Evolutionary conservation across 2,888 invertebrate genomes (phyloP), one percentile per base, ranked within the genome.

Genomic region (Synergus japonicus): DNA sequence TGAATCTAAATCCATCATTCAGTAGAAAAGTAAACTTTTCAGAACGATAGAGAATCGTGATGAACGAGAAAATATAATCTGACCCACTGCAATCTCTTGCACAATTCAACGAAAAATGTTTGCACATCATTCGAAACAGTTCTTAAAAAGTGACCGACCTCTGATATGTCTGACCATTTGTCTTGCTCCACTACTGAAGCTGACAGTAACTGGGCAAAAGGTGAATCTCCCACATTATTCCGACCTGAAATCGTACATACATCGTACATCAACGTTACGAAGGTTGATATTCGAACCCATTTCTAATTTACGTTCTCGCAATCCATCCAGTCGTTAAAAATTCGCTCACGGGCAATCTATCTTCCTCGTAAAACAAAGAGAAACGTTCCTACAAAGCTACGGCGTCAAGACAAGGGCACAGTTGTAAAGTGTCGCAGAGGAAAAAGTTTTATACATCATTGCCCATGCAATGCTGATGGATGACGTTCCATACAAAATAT

Each of bases 91-190:
- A 69, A 29, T 73, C n/a, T 54, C n/a, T 49, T 9, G 22, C n/a
- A 37, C 49, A 37, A 37, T 37, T 46, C 49, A 73, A 29, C 37
- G 54, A 41, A 37, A 73, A 73, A 37, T 49, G 37, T 54, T 73
- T 73, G 29, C 29, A 73, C 22, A 29, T 73, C 54, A 73, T 54
- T 73, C 29, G 37, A 54, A 41, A 69, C 8, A 69, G 69, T 44
- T 46, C 49, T 69, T 49, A 69, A 46, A 49, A 69, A 69, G 49
- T 49, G 69, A 49, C n/a, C 22, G 18, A 49, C 4, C 29, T 69
- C 29, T 41, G 79, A 78, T 77, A 63, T 80, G 79, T 73, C 80
- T 83, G 83, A 85, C 82, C 81, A 83, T 85, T 83, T 82, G 77
- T 85, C 83, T 83, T 84, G 76, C 78, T 63, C 63, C 78, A 78